Conservation (phyloP, 2,113 vertebrate species). For the Callocephalon fimbriatum region DNA sequence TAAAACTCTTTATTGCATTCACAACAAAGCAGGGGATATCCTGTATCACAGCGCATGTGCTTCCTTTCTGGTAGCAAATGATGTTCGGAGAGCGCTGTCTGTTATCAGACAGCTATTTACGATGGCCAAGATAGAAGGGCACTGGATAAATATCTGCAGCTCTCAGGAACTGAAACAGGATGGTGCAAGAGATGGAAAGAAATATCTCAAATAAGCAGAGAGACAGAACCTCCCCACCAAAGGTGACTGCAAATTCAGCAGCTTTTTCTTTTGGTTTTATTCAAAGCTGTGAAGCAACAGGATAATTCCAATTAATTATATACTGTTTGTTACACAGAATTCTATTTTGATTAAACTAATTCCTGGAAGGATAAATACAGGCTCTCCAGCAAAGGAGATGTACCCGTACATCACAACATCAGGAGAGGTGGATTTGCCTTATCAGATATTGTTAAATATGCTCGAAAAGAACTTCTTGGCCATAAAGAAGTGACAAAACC, state of each 20-base stretch:
- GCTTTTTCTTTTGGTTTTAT: neutral
- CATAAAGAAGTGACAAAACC: neutral
- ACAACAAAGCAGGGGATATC: slow-evolving; percentile 56
- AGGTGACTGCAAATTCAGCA: slow-evolving; percentile 54
- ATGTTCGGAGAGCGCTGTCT: slow-evolving; percentile 35
- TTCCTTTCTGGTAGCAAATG: slow-evolving; percentile 58
- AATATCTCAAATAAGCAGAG: slow-evolving; percentile 63
- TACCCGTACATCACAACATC: neutral
- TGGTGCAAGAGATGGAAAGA: slow-evolving; percentile 35
- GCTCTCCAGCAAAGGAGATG: neutral
- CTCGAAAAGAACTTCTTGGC: neutral
- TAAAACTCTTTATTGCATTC: slow-evolving; percentile 49
- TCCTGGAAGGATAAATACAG: slow-evolving; percentile 31
- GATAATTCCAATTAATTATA: slow-evolving; percentile 51
- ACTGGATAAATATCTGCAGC: slow-evolving; percentile 54
- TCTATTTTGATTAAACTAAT: slow-evolving; percentile 38
- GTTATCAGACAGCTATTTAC: slow-evolving; percentile 65
- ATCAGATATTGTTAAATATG: neutral
- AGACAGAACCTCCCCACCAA: neutral
- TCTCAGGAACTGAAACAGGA: slow-evolving; percentile 43
- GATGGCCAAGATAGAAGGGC: slow-evolving; percentile 51
- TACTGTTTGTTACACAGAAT: neutral
- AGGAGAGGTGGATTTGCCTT: neutral
- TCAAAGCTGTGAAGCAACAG: slow-evolving; percentile 42
- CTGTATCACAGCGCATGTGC: slow-evolving; percentile 47